A percentile compares a stretch with the other conserved stretches of the same genome.
Evolutionary conservation across 64 coral and sea anemone species (phyloP).

Genomic region (Dendrophyllia cribrosa): DNA sequence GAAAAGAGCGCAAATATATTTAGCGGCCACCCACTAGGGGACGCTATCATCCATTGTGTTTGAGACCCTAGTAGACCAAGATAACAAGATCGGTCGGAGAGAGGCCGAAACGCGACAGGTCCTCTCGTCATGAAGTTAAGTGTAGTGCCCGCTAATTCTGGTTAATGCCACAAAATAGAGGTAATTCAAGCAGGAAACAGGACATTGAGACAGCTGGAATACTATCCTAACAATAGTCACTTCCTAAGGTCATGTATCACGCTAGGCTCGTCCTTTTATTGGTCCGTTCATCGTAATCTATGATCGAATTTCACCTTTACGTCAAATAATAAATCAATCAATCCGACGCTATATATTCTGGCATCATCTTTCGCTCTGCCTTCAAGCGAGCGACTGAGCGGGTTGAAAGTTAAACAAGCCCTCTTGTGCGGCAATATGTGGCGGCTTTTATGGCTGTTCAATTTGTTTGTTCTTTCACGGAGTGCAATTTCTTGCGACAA

Average conservation of each 20-base stretch:
- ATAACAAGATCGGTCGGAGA: conserved; percentile 25
- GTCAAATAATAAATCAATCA: conserved; percentile 75
- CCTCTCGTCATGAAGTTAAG: conserved; percentile 13
- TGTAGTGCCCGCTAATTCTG: conserved; percentile 26
- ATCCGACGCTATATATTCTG: conserved; percentile 64
- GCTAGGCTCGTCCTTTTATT: conserved; percentile 25
- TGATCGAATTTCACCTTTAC: conserved; percentile 60
- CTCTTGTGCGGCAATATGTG: background rate
- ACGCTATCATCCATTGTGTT: background rate
- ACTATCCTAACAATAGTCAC: conserved; percentile 1
- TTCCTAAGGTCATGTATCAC: conserved; percentile 39
- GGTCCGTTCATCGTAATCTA: conserved; percentile 63
- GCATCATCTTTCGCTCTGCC: conserved; percentile 51
- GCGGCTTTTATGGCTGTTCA: conserved; percentile 25
- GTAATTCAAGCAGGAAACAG: conserved; percentile 48
- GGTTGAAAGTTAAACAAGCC: too few species aligned
- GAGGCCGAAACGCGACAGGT: background rate
- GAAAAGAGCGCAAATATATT: background rate
- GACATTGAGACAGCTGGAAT: conserved; percentile 1
- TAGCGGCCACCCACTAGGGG: conserved; percentile 20
- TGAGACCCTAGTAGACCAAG: background rate
- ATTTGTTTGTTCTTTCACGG: conserved; percentile 8
- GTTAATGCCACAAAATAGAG: conserved; percentile 36
- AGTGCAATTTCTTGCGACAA: background rate
- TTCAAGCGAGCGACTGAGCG: background rate